Conservation (phyloP, 2,888 invertebrate species). For the Crossocerus cetratus region DNA sequence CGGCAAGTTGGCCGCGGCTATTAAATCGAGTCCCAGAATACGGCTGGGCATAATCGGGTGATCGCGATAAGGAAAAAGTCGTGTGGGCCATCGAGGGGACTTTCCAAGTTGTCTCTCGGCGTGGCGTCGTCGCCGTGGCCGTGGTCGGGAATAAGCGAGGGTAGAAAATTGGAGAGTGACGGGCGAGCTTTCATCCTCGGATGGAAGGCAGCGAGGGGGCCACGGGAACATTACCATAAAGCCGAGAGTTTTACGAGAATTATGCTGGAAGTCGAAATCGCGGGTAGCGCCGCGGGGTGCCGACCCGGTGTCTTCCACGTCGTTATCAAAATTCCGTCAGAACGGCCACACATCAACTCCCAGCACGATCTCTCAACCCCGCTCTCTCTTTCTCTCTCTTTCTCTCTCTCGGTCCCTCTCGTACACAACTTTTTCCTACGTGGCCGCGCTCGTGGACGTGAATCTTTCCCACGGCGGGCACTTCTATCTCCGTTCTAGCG, state of each 20-base stretch:
- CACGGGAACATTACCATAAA: slow-evolving; percentile 73
- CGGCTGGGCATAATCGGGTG: slow-evolving; percentile 25
- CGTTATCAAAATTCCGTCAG: slow-evolving; percentile 75
- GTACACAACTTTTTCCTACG: neutral
- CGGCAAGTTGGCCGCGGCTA: slow-evolving; percentile 5
- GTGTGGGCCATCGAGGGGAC: slow-evolving; percentile 37
- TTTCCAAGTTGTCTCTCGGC: neutral
- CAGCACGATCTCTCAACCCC: slow-evolving; percentile 26
- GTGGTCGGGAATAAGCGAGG: slow-evolving; percentile 1
- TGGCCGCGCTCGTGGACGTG: no score
- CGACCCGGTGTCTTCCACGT: slow-evolving; percentile 62
- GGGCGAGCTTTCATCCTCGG: slow-evolving; percentile 5
- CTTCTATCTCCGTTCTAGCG: neutral
- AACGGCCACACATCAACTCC: slow-evolving; percentile 67
- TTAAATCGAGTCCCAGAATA: slow-evolving; percentile 33
- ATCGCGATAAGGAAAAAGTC: slow-evolving; percentile 58
- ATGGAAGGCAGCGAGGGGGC: slow-evolving; percentile 42
- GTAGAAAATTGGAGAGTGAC: slow-evolving; percentile 52
- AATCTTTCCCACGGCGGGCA: neutral
- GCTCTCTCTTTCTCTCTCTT: neutral
- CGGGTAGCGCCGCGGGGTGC: slow-evolving; percentile 61
- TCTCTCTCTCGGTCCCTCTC: neutral
- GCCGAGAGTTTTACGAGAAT: slow-evolving; percentile 72
- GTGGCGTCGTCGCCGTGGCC: neutral
- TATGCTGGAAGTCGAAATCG: slow-evolving; percentile 65